Conservation (phyloP, 2,888 invertebrate genomes). For the Orthonychiurus folsomi region DNA sequence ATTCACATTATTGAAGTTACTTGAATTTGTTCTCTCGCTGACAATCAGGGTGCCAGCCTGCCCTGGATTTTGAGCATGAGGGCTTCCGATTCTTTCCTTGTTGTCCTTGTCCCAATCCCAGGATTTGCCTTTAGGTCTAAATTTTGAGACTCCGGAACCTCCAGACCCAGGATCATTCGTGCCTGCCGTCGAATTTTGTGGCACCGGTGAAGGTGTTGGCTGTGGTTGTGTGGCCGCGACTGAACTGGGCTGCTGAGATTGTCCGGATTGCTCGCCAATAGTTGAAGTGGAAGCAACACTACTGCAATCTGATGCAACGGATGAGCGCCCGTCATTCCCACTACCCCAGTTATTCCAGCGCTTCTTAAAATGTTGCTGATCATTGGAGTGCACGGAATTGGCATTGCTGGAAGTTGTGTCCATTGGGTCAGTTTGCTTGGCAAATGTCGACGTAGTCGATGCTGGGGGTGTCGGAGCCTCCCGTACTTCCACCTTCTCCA, state of each 20-base stretch:
- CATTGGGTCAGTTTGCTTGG: not conserved
- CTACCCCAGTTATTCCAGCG: not conserved
- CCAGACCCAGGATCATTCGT: slow-evolving; percentile 7
- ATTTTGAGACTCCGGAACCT: slow-evolving; percentile 20
- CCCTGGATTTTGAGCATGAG: not conserved
- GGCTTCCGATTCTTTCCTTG: not conserved
- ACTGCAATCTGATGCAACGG: slow-evolving; percentile 38
- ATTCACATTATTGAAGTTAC: not conserved
- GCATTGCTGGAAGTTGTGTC: not conserved
- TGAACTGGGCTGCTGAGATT: not conserved
- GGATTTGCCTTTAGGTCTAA: slow-evolving; percentile 34
- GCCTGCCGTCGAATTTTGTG: not conserved
- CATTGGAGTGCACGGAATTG: not conserved
- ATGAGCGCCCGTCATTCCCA: slow-evolving; percentile 32
- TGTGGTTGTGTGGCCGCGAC: not conserved
- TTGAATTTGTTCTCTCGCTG: not conserved
- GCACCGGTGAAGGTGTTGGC: not conserved
- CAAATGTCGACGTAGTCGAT: not conserved
- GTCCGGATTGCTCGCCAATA: not conserved
- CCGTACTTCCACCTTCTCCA: not conserved
- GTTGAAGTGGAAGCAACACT: slow-evolving; percentile 8
- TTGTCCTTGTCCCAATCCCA: not conserved
- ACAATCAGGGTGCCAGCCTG: too few species aligned
- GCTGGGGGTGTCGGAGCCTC: not conserved
- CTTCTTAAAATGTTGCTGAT: not conserved